A percentile compares a stretch with the other conserved stretches of the same genome.
Evolutionary conservation across 1,140 invertebrate species (phyloP).

Genomic region (Magallana gigas): DNA sequence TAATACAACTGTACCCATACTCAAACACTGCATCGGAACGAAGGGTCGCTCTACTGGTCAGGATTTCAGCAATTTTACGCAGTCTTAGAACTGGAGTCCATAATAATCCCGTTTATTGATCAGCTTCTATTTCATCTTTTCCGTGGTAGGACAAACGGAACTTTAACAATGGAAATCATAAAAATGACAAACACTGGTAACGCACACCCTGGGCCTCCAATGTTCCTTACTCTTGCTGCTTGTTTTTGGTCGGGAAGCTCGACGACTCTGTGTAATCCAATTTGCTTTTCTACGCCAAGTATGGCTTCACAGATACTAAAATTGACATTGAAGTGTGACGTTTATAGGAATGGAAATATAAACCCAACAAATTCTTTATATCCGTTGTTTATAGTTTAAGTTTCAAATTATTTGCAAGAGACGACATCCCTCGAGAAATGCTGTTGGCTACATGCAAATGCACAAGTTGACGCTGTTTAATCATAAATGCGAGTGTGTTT

Average conservation of each 20-base stretch:
- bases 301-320: slow-evolving; percentile 13
- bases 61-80: slow-evolving; percentile 29
- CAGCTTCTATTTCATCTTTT: slow-evolving; percentile 34
- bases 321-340: not conserved
- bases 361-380: too few species aligned
- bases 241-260: not conserved
- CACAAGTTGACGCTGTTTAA: too few species aligned
- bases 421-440: too few species aligned
- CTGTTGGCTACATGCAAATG: too few species aligned
- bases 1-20: not conserved
- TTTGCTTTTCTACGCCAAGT: not conserved
- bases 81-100: slow-evolving; percentile 30
- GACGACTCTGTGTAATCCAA: not conserved
- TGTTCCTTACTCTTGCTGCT: slow-evolving; percentile 3
- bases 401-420: too few species aligned
- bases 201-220: not conserved
- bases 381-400: too few species aligned
- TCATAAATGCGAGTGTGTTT: too few species aligned
- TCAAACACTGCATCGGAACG: not conserved
- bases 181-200: slow-evolving; percentile 29
- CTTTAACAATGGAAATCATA: slow-evolving; percentile 31
- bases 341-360: too few species aligned
- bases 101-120: slow-evolving; percentile 30
- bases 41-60: not conserved
- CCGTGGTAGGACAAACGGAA: slow-evolving; percentile 25